Evolutionary conservation across 2,888 invertebrate genomes (phyloP).

Genomic region (Margaritifera margaritifera): DNA sequence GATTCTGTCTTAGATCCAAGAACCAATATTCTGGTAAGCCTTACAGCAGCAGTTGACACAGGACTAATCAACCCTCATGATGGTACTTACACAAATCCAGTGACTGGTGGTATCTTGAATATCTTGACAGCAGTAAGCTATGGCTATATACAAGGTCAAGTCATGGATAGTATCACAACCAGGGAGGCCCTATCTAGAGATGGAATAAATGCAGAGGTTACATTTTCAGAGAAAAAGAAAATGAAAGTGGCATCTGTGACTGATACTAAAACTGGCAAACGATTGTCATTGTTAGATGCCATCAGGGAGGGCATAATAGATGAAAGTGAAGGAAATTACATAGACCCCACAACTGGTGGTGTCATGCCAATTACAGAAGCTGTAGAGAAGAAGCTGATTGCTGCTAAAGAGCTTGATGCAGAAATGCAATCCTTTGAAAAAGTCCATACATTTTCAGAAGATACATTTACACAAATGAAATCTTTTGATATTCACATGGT

Average conservation of each 20-base stretch:
- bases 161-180: slow-evolving; percentile 55
- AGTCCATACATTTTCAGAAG: slow-evolving; percentile 37
- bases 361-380: slow-evolving; percentile 93
- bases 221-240: slow-evolving; percentile 60
- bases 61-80: slow-evolving; percentile 70
- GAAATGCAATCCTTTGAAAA: slow-evolving; percentile 43
- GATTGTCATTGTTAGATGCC: slow-evolving; percentile 80
- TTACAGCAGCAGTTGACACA: slow-evolving; percentile 56
- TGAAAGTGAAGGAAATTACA: slow-evolving; percentile 81
- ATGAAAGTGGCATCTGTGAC: slow-evolving; percentile 60
- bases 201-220: slow-evolving; percentile 58
- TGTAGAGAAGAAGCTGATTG: slow-evolving; percentile 88
- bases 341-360: slow-evolving; percentile 79
- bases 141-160: slow-evolving; percentile 75
- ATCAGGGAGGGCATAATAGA: slow-evolving; percentile 79
- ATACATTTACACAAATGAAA: slow-evolving; percentile 48
- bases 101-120: slow-evolving; percentile 85
- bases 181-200: slow-evolving; percentile 55
- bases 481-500: slow-evolving; percentile 45
- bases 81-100: slow-evolving; percentile 88
- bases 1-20: slow-evolving; percentile 57
- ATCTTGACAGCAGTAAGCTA: slow-evolving; percentile 88
- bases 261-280: slow-evolving; percentile 86
- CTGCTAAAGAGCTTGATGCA: slow-evolving; percentile 72
- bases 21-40: slow-evolving; percentile 42